These are phyloP conservation scores for Ernsta delagoae DNA, from an alignment of 2,888 invertebrate species.

Conservation along the genomic window DNA sequence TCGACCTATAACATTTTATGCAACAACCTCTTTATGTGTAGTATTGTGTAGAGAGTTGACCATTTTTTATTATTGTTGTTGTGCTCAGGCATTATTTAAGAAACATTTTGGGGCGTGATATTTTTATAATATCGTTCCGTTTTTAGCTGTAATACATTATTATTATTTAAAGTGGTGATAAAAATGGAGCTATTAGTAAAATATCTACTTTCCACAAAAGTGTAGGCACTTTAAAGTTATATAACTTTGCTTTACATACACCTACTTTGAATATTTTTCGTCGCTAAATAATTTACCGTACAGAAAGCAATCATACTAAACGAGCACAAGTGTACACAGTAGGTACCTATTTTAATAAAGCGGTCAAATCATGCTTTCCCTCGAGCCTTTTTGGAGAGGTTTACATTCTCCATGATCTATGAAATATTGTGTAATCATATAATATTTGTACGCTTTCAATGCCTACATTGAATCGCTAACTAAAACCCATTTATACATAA, in stretches of 20 bases:
- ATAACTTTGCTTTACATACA: not conserved
- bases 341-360: slow-evolving; percentile 6
- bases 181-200: too few species aligned
- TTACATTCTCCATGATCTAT: slow-evolving; percentile 25
- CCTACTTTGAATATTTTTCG: too few species aligned
- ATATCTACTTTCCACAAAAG: too few species aligned
- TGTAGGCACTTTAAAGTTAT: too few species aligned
- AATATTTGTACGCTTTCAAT: slow-evolving; percentile 22
- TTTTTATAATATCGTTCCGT: not conserved
- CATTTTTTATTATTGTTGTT: slow-evolving; percentile 4
- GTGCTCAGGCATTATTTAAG: too few species aligned
- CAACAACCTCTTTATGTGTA: not conserved
- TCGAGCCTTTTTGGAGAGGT: slow-evolving; percentile 26
- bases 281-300: not conserved
- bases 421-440: slow-evolving; percentile 31
- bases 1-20: slow-evolving; percentile 3
- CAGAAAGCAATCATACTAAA: not conserved
- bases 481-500: too few species aligned
- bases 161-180: too few species aligned
- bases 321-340: not conserved
- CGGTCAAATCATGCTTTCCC: slow-evolving; percentile 20
- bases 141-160: too few species aligned
- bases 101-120: too few species aligned
- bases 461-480: too few species aligned
- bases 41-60: not conserved